These are phyloP conservation scores for Amaurobius ferox DNA, from an alignment of 2,888 invertebrate genomes.

Conservation along the genomic window DNA sequence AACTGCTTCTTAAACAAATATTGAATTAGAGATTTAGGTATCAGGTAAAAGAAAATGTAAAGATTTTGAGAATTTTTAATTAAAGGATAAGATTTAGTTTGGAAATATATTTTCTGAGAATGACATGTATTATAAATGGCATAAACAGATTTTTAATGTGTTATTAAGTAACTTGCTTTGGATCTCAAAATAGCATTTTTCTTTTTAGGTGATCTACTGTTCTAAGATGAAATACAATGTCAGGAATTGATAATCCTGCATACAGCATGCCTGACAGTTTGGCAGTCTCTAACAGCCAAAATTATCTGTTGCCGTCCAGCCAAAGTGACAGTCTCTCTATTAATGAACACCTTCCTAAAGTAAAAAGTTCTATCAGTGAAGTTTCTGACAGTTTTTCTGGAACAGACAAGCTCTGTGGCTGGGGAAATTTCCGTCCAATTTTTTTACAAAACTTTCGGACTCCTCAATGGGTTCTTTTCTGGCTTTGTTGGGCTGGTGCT, in stretches of 20 bases:
- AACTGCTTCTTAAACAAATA: too few relatives aligned
- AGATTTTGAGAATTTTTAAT: too few relatives aligned
- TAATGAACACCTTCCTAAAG: constrained; percentile 22
- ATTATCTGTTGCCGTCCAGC: constrained; percentile 39
- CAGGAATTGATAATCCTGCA: constrained; percentile 4
- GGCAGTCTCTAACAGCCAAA: constrained; percentile 50
- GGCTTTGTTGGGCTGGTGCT: constrained; percentile 88
- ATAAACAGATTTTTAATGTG: too few relatives aligned
- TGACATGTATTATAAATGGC: too few relatives aligned
- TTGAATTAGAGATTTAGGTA: too few relatives aligned
- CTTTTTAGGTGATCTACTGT: constrained; percentile 7
- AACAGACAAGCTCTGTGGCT: constrained; percentile 81
- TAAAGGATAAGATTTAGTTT: too few relatives aligned
- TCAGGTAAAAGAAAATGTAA: too few relatives aligned
- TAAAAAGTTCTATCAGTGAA: constrained; percentile 43
- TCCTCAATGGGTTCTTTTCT: constrained; percentile 89
- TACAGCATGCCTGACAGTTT: not conserved
- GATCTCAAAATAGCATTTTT: too few relatives aligned
- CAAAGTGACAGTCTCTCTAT: constrained; percentile 17
- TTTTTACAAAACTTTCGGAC: constrained; percentile 84
- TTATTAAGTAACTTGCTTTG: too few relatives aligned
- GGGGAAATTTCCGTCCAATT: constrained; percentile 82
- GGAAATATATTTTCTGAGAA: too few relatives aligned
- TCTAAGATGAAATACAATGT: too few relatives aligned
- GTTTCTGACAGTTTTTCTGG: constrained; percentile 73